These are phyloP conservation scores for Aphis gossypii DNA, from an alignment of 1,140 invertebrate species.

Conservation along the genomic window DNA sequence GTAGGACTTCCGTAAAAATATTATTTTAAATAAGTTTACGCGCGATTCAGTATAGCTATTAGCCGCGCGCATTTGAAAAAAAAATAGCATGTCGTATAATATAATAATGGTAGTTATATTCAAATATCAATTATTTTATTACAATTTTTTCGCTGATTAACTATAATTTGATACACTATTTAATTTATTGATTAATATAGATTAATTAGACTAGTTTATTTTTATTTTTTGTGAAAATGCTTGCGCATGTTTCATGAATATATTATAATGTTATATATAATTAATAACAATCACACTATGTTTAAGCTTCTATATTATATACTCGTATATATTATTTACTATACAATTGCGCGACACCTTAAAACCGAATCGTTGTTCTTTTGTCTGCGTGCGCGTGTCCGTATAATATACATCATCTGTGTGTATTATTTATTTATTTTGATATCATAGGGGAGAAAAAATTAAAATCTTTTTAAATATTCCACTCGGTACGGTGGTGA, in stretches of 20 bases:
- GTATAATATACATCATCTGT: background rate
- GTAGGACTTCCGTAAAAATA: no score
- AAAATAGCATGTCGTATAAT: background rate
- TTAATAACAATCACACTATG: background rate
- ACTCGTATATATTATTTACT: background rate
- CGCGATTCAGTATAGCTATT: background rate
- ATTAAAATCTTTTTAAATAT: background rate
- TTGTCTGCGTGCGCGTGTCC: background rate
- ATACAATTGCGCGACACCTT: background rate
- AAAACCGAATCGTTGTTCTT: conserved; percentile 39
- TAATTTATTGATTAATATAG: background rate
- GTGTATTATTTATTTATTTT: background rate
- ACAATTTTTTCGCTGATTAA: no score
- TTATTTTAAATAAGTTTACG: no score
- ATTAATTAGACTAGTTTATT: background rate
- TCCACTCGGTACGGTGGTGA: background rate
- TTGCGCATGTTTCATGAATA: background rate
- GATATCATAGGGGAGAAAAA: background rate
- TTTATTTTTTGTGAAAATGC: background rate
- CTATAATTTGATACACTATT: no score
- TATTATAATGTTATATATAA: background rate
- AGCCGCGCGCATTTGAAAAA: background rate
- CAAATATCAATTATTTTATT: no score
- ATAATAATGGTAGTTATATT: background rate
- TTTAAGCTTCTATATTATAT: background rate